Evolutionary conservation across 2,113 vertebrate genomes (phyloP).

Genomic region (Synodontis membranacea): DNA sequence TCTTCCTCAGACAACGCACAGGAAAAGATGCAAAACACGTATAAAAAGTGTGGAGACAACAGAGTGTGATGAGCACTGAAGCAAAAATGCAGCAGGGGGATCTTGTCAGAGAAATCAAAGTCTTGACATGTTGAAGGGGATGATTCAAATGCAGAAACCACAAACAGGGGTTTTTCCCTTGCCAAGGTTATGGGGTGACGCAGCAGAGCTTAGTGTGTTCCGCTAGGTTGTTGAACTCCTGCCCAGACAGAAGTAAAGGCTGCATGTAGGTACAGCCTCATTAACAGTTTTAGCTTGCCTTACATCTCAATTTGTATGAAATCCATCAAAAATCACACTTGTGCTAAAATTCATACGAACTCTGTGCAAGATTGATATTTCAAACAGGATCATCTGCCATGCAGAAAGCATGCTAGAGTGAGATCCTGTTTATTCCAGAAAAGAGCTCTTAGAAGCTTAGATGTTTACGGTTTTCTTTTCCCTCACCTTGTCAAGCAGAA

Average conservation of each 20-base stretch:
- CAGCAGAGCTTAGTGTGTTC: slow-evolving; percentile 62
- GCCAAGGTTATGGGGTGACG: slow-evolving; percentile 55
- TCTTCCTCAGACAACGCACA: slow-evolving; percentile 67
- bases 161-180: slow-evolving; percentile 58
- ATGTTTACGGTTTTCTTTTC: slow-evolving; percentile 26
- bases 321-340: not conserved
- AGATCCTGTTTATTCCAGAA: slow-evolving; percentile 15
- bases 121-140: slow-evolving; percentile 72
- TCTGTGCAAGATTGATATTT: not conserved
- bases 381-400: not conserved
- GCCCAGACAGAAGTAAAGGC: slow-evolving; percentile 58
- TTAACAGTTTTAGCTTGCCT: slow-evolving; percentile 6
- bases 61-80: slow-evolving; percentile 69
- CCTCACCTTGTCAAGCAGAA: not conserved
- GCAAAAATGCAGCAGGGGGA: slow-evolving; percentile 73
- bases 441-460: not conserved
- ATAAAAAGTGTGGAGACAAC: slow-evolving; percentile 72
- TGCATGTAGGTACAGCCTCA: slow-evolving; percentile 48
- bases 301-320: slow-evolving; percentile 39
- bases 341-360: not conserved
- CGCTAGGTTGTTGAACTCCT: slow-evolving; percentile 58
- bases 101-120: slow-evolving; percentile 77
- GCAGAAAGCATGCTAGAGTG: not conserved
- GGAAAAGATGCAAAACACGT: slow-evolving; percentile 71
- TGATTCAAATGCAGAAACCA: slow-evolving; percentile 71